phyloP scores from a whole-genome alignment of 2,797 vertebrate genomes.

The Fistularia tabacaria region DNA sequence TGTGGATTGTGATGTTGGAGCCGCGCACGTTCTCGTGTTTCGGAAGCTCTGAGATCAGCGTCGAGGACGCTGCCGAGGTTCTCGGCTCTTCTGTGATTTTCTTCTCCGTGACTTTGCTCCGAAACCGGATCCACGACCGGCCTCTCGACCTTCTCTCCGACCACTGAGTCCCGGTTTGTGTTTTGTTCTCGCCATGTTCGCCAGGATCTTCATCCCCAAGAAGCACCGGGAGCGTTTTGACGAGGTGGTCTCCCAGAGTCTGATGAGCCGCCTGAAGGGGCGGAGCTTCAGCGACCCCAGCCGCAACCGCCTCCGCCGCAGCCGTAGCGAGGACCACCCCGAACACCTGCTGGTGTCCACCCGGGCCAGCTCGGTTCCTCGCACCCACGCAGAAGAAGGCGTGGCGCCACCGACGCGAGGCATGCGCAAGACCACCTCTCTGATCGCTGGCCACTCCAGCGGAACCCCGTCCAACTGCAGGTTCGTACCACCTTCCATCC shows the following conservation, averaged over 20 bases:
- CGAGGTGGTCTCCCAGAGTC: slow-evolving; percentile 92
- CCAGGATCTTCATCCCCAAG: slow-evolving; percentile 98
- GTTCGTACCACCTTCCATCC: slow-evolving; percentile 50
- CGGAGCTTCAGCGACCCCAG: slow-evolving; percentile 83
- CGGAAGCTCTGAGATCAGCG: slow-evolving; percentile 18
- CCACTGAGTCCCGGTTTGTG: not conserved
- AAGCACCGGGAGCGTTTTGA: slow-evolving; percentile 96
- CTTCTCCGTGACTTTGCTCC: too few relatives aligned
- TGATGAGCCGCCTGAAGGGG: slow-evolving; percentile 89
- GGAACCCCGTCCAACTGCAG: slow-evolving; percentile 81
- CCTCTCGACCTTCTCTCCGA: not conserved
- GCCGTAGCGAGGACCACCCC: slow-evolving; percentile 92
- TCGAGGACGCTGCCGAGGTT: slow-evolving; percentile 5
- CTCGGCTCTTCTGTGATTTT: not conserved
- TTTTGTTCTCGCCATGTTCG: slow-evolving; percentile 48
- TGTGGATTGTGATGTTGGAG: slow-evolving; percentile 43
- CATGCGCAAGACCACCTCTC: slow-evolving; percentile 84
- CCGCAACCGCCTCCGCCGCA: slow-evolving; percentile 85
- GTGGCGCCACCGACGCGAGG: slow-evolving; percentile 69
- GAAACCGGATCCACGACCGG: too few relatives aligned
- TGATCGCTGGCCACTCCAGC: slow-evolving; percentile 79
- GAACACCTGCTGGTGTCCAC: slow-evolving; percentile 93
- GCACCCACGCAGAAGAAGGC: slow-evolving; percentile 84
- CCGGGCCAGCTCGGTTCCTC: slow-evolving; percentile 90
- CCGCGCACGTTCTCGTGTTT: slow-evolving; percentile 13